Evolutionary conservation across 2,888 invertebrate species (phyloP), one percentile per base, ranked within the genome.

Genomic region (Andrena trimmerana): DNA sequence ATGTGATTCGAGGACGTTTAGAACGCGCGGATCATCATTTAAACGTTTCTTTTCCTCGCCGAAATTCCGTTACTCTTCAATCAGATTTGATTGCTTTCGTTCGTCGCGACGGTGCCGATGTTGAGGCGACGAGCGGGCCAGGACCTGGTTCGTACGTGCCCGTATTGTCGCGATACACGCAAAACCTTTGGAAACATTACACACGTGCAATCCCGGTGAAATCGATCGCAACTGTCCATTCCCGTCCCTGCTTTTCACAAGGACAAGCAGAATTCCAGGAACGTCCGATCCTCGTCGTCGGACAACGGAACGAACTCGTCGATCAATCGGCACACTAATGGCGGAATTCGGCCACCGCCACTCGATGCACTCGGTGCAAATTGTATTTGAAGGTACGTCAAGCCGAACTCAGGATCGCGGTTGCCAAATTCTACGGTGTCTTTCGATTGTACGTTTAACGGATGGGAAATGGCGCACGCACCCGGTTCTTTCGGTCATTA

Each of bases 291-390:
- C 73, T 71, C 83, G 62, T 83, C 69, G 69, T 63, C 59, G 72
- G 69, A 77, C 79, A 78, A 83, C 75, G 80, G 60, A 75, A 77
- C 78, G 73, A 73, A 79, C 80, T 74, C 77, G 81, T 83, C 85
- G 86, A 86, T 86, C 86, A 83, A 85, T 85, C 82, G 82, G 59
- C 60, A 60, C 65, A 50, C 77, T 85, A 85, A 85, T 85, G 74
- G 71, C 48, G 81, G 81, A 86, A 86, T 86, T 78, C 76, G 83
- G 73, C 76, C 67, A 78, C 68, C 71, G 76, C 83, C 86, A 81
- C 86, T 78, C 83, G 86, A 85, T 77, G 78, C 78, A 75, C 77
- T 79, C 59, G 42, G 68, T 54, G 78, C 70, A 86, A 86, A 86
- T 86, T 86, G 86, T 86, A 83, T 86, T 83, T 67, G 70, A 79